Base-by-base conservation (phyloP, 2,113 vertebrate genomes). In the Thunnus thynnus region DNA sequence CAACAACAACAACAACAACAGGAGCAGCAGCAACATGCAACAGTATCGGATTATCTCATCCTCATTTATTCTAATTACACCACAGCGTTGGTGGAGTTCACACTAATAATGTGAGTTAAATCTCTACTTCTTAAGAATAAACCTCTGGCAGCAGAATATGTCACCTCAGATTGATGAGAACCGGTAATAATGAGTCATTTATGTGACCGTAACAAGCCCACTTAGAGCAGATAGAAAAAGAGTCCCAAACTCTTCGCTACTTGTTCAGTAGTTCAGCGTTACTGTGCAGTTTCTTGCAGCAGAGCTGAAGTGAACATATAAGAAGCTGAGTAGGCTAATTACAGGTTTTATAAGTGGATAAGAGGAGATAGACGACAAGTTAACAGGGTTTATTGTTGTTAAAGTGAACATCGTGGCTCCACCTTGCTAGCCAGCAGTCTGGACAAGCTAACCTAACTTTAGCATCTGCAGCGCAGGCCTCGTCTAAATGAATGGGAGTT, bases 401-500 rank as follows among this genome's bases (percentile, higher is more conserved):
- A 25, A 20, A 63, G 36, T 55, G n/a, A 30, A 44, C 52, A 66
- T 80, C 68, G 64, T 25, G 76, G 66, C 79, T 89, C 81, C 77
- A 88, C 85, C 85, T 86, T 57, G 83, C 69, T 83, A 72, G 70
- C 78, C 22, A 74, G 67, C 69, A 61, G 47, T 32, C 78, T 17
- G 52, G 22, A 20, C 57, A 6, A 75, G 91, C 92, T 92, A 90
- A 82, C 81, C 79, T 70, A 89, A 90, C 88, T 88, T 91, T 90
- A 92, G 92, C 93, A 57, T 65, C 32, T 57, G 80, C 78, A 66
- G 65, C 79, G 2, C 56, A 92, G 91, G 95, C 94, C 95, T 90
- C 87, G 77, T 86, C 65, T 79, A 87, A 94, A 94, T 95, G 92
- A 95, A 95, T 94, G 94, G 87, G 79, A 63, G 84, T 80, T 68